Conservation (phyloP, 2,113 vertebrate species). For the Gnathonemus longibarbis region DNA sequence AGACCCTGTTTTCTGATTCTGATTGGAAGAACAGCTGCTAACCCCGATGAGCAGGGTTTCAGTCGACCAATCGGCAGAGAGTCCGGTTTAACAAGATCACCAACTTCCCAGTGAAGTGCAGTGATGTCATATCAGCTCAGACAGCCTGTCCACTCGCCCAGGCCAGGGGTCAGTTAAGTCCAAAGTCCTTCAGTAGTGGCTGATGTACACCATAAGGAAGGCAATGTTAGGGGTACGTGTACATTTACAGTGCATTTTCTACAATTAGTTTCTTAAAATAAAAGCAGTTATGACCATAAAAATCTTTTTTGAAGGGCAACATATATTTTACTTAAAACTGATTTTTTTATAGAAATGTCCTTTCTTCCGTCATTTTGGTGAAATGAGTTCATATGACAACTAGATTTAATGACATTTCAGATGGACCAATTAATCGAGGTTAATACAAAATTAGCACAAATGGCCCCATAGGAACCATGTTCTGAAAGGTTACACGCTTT, state of each 20-base stretch:
- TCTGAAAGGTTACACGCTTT: background rate
- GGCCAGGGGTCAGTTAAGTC: background rate
- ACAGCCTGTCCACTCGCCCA: background rate
- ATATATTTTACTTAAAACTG: background rate
- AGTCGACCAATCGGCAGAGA: background rate
- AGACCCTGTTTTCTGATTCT: background rate
- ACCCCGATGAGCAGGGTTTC: background rate
- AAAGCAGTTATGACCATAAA: background rate
- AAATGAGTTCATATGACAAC: background rate
- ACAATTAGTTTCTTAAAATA: background rate
- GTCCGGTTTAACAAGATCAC: background rate
- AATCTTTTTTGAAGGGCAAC: background rate
- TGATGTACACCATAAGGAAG: background rate
- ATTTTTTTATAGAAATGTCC: background rate
- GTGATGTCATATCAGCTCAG: conserved; percentile 7
- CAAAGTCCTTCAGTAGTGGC: background rate
- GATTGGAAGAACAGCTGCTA: background rate
- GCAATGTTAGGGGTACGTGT: too few species aligned
- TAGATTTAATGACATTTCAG: background rate
- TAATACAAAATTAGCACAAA: background rate
- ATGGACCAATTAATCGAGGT: background rate
- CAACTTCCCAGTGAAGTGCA: background rate
- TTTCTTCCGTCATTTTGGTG: background rate
- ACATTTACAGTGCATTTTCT: background rate
- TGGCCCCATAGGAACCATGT: background rate